phyloP scores from a whole-genome alignment of 1,140 invertebrate genomes.

The Neotoxoptera formosana region DNA sequence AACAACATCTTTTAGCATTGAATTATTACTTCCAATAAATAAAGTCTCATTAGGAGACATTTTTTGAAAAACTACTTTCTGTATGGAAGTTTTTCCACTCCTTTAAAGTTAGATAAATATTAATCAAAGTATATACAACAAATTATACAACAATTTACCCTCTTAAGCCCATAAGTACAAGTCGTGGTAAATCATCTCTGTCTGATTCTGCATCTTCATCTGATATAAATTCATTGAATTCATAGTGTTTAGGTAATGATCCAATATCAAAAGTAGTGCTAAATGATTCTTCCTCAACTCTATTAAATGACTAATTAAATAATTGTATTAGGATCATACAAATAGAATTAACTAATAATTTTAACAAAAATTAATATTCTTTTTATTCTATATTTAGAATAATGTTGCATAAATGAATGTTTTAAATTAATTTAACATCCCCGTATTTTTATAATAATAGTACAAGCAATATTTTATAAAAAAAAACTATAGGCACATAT shows the following conservation, averaged over 20 bases:
- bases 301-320: slow-evolving; percentile 47
- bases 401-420: not conserved
- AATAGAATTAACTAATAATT: not conserved
- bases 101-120: slow-evolving; percentile 67
- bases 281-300: slow-evolving; percentile 68
- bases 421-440: not conserved
- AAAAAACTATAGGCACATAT: too few species aligned
- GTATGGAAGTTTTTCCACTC: slow-evolving; percentile 99
- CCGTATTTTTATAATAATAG: not conserved
- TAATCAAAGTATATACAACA: not conserved
- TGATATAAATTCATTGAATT: slow-evolving; percentile 85
- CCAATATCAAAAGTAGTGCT: slow-evolving; percentile 72
- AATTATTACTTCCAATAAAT: slow-evolving; percentile 98
- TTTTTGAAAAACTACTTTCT: slow-evolving; percentile 99
- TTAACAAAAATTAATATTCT: not conserved
- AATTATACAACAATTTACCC: slow-evolving; percentile 69
- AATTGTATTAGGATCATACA: not conserved
- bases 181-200: slow-evolving; percentile 79
- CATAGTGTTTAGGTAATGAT: slow-evolving; percentile 92
- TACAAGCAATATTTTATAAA: not conserved
- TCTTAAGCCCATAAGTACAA: slow-evolving; percentile 93
- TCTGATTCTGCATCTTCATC: slow-evolving; percentile 71
- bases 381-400: not conserved
- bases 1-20: slow-evolving; percentile 97
- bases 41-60: slow-evolving; percentile 99